Base-by-base conservation (phyloP, 2,797 vertebrate species). In the Gobio occitaniae region DNA sequence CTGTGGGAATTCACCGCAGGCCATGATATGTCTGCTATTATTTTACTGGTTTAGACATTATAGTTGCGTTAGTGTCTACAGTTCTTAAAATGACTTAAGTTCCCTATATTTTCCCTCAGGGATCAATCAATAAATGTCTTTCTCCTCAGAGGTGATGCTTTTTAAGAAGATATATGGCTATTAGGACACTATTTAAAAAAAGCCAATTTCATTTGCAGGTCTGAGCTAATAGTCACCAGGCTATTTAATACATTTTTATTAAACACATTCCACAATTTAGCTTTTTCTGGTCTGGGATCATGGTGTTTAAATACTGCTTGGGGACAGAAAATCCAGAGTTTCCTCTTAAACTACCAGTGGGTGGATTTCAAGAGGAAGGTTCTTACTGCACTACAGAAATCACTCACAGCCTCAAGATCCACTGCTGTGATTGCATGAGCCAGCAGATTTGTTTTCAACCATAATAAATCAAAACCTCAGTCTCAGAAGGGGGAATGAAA, bases 361-460 rank as follows among this genome's bases (percentile, higher is more conserved):
- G 85, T 47, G 44, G 52, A 82, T 78, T 76, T 87, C 59, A 74
- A 75, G 69, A 71, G 9, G 29, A 70, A 48, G 50, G 66, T 69
- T 36, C 32, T 78, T 25, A 50, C 61, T 52, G 44, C 83, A 75
- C 48, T 38, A n/a, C 44, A 86, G 69, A 83, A 68, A 78, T 65
- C 69, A 50, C 83, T 86, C 65, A 78, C 41, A 21, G 75, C 41
- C 59, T 66, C 50, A 59, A 70, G 68, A 82, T 70, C 36, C 56
- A 72, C 65, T 77, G 84, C 48, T 65, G 52, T 74, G 61, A 76
- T 66, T 21, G 41, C 61, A 52, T 65, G 63, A 41, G 63, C n/a
- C 54, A 78, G 41, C 13, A 82, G 72, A 70, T 82, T 78, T 47
- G 44, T 82, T 87, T 87, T 87, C 17, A 71, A 70, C 17, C 78